Evolutionary conservation across 2,113 vertebrate species (phyloP).

Genomic region (Tringa solitaria): DNA sequence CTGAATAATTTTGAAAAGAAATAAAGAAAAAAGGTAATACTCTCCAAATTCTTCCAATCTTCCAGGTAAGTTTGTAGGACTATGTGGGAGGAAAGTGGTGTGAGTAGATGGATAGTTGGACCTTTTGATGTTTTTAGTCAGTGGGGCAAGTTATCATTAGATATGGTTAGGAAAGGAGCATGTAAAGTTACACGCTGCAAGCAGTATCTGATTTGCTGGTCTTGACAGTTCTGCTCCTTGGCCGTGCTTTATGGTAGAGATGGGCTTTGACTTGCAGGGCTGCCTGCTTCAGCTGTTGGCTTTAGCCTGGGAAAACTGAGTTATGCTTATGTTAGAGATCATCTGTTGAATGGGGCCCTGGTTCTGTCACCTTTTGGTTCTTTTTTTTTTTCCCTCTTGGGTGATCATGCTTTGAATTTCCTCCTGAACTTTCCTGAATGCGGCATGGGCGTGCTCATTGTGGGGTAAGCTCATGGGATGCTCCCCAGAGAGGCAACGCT

Average conservation of each 20-base stretch:
- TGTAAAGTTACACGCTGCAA: neutral
- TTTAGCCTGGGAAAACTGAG: neutral
- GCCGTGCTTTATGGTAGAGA: accelerated
- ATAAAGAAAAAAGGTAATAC: neutral
- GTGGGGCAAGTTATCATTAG: neutral
- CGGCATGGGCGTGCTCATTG: neutral
- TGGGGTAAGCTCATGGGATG: neutral
- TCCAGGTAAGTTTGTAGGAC: neutral
- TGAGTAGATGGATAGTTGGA: neutral
- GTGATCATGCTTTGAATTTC: neutral
- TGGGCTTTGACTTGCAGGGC: neutral
- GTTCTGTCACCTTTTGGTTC: neutral
- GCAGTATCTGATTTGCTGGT: neutral
- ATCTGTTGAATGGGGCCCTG: neutral
- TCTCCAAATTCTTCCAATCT: neutral
- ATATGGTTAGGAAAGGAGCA: neutral
- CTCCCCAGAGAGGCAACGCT: neutral
- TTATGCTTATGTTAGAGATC: neutral
- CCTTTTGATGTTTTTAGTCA: neutral
- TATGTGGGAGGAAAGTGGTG: neutral
- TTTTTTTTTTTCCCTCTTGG: neutral
- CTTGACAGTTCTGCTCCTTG: neutral
- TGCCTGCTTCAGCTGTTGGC: neutral
- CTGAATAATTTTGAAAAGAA: neutral
- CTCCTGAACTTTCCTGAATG: neutral